phyloP scores from a whole-genome alignment of 1,140 invertebrate species.

The Palaemon carinicauda region DNA sequence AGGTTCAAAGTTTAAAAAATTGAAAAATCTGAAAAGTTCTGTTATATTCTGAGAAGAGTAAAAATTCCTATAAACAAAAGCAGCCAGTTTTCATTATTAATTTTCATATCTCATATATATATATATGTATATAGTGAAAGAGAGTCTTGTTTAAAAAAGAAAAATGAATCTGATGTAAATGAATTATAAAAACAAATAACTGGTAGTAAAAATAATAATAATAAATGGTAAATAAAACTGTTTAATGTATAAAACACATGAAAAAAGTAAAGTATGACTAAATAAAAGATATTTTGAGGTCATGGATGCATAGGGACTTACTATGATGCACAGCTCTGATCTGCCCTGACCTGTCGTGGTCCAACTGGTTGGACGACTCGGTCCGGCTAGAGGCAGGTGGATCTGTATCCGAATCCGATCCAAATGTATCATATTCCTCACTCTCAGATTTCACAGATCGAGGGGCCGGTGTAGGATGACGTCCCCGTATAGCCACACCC shows the following conservation, averaged over 20 bases:
- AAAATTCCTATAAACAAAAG: too few relatives aligned
- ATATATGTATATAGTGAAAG: too few relatives aligned
- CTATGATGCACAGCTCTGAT: constrained; percentile 71
- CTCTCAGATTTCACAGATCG: constrained; percentile 66
- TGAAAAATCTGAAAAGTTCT: too few relatives aligned
- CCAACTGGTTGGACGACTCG: constrained; percentile 79
- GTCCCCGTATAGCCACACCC: constrained; percentile 3
- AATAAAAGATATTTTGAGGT: background rate
- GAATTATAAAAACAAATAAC: background rate
- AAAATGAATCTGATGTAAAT: background rate
- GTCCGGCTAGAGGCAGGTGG: constrained; percentile 78
- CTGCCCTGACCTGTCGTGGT: constrained; percentile 74
- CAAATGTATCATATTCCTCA: constrained; percentile 76
- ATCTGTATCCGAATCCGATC: constrained; percentile 79
- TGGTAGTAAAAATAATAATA: background rate
- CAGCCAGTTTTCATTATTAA: too few relatives aligned
- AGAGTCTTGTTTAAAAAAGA: background rate
- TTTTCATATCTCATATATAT: too few relatives aligned
- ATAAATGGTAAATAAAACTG: background rate
- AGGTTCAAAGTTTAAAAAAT: too few relatives aligned
- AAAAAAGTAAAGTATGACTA: background rate
- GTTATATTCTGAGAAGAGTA: too few relatives aligned
- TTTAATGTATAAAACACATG: too few relatives aligned
- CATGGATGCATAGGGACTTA: constrained; percentile 63
- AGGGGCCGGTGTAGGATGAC: constrained; percentile 44